Evolutionary conservation across 2,797 vertebrate species (phyloP).

Genomic region (Vipera ursinii): DNA sequence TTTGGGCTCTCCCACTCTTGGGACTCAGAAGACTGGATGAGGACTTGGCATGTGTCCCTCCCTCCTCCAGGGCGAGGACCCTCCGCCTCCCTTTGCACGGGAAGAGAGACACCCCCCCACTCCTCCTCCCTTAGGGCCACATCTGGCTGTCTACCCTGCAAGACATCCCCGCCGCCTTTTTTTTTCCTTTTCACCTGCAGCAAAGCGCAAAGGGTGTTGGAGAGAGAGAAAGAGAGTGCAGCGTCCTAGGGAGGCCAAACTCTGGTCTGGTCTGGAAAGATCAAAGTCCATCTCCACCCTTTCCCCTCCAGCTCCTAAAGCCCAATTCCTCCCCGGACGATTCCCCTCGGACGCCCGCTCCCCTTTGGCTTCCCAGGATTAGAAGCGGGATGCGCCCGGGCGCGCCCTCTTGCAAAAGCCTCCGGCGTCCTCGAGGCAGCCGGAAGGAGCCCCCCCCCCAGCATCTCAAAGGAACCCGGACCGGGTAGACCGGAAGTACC

Average conservation of each 20-base stretch:
- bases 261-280: neutral
- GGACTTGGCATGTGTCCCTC: neutral
- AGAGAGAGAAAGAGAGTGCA: neutral
- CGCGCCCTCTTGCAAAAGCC: neutral
- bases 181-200: neutral
- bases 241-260: neutral
- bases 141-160: neutral
- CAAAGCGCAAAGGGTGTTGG: neutral
- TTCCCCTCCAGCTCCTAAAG: neutral
- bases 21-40: neutral
- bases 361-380: neutral
- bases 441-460: neutral
- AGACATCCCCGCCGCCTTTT: neutral
- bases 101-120: accelerated
- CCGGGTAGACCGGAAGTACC: neutral
- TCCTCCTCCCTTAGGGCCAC: neutral
- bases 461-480: neutral
- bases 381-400: neutral
- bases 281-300: neutral
- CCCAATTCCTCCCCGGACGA: neutral
- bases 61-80: neutral
- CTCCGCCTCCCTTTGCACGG: neutral
- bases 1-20: neutral
- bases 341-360: neutral
- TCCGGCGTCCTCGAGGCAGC: accelerated